Evolutionary conservation across 2,888 invertebrate genomes (phyloP).

Genomic region (Scaptomyza tumidula): DNA sequence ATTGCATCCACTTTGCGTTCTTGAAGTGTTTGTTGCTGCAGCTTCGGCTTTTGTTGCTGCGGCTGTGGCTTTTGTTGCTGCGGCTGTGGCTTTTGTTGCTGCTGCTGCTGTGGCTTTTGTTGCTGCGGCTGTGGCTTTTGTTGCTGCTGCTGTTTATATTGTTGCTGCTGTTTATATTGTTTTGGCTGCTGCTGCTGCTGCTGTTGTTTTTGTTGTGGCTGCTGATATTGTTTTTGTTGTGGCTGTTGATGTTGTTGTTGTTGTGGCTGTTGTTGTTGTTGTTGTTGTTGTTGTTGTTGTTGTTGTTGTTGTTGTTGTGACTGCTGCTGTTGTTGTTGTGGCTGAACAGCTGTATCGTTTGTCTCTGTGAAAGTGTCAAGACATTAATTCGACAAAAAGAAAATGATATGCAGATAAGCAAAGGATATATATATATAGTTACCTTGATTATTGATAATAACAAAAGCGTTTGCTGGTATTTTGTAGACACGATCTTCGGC

Average conservation of each 20-base stretch:
- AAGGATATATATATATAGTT: background rate
- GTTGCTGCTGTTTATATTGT: no score
- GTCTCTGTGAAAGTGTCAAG: background rate
- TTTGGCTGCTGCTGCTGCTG: no score
- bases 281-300: background rate
- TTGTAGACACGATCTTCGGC: slow-evolving; percentile 83
- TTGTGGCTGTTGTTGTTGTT: background rate
- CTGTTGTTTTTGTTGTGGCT: background rate
- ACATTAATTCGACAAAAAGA: background rate
- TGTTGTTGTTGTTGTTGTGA: background rate
- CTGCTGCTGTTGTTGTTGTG: background rate
- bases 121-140: background rate
- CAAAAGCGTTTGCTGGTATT: slow-evolving; percentile 84
- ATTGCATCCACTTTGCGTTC: background rate
- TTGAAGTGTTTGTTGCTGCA: background rate
- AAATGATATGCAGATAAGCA: background rate
- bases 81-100: background rate
- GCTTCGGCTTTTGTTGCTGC: background rate
- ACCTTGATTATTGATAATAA: slow-evolving; percentile 73
- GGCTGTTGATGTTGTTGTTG: background rate
- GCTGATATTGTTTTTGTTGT: no score
- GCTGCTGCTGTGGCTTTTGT: background rate
- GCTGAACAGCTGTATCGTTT: background rate
- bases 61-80: background rate
- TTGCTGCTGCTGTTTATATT: background rate